A percentile compares a stretch with the other conserved stretches of the same genome.
These are phyloP conservation scores for Catagonus wagneri DNA, from an alignment of 2,113 vertebrate genomes.

Conservation along the genomic window DNA sequence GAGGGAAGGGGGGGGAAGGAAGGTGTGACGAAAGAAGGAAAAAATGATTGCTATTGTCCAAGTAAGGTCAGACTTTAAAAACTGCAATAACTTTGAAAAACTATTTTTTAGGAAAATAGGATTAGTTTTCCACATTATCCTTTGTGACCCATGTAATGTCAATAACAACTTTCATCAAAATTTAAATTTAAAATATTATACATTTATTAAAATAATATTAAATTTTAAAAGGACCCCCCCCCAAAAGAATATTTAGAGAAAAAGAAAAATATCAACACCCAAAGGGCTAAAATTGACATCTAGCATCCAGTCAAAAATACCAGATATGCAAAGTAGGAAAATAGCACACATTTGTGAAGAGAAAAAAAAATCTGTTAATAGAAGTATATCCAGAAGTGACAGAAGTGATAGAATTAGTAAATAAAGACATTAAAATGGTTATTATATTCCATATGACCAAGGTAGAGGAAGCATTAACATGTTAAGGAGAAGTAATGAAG, in stretches of 20 bases:
- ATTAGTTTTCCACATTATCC: conserved; percentile 31
- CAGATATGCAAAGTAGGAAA: conserved; percentile 32
- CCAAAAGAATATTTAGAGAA: background rate
- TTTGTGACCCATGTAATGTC: background rate
- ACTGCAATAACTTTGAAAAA: background rate
- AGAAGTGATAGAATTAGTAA: background rate
- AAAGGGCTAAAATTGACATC: conserved; percentile 35
- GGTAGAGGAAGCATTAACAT: conserved; percentile 8
- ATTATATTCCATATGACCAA: background rate
- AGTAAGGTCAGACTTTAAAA: conserved; percentile 3
- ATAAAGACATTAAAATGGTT: background rate
- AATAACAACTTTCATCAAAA: background rate
- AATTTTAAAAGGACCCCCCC: background rate
- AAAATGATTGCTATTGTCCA: background rate
- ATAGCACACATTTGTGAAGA: conserved; percentile 12
- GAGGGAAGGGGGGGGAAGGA: no score
- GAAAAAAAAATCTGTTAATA: conserved; percentile 25
- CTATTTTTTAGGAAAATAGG: background rate
- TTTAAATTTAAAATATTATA: background rate
- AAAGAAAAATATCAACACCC: conserved; percentile 32
- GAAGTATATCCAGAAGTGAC: conserved; percentile 30
- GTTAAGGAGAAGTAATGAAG: background rate
- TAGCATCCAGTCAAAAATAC: conserved; percentile 1
- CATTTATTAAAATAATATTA: background rate
- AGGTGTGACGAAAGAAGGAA: no score